phyloP scores from a whole-genome alignment of 2,888 invertebrate species.

The Linyphia triangularis region DNA sequence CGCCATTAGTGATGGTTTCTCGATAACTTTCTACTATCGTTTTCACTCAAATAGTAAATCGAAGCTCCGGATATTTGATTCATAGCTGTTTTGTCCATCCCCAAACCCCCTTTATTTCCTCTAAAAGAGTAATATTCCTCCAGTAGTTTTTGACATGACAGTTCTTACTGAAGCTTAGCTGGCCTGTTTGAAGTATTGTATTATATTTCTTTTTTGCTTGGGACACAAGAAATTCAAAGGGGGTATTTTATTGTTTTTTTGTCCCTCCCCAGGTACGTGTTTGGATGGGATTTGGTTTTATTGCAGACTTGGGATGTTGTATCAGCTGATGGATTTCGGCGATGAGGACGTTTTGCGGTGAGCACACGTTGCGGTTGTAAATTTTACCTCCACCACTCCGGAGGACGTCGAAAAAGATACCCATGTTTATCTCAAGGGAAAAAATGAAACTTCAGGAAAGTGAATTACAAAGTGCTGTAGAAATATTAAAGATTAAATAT shows the following conservation, averaged over 20 bases:
- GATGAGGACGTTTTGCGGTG: slow-evolving; percentile 54
- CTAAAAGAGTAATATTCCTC: background rate
- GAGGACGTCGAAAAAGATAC: background rate
- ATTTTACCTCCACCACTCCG: slow-evolving; percentile 31
- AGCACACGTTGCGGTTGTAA: slow-evolving; percentile 54
- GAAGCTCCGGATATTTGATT: slow-evolving; percentile 47
- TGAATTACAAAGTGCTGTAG: background rate
- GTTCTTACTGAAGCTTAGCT: slow-evolving; percentile 5
- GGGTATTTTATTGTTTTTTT: slow-evolving; percentile 10
- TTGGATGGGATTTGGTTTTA: slow-evolving; percentile 55
- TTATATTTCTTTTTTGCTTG: slow-evolving; percentile 16
- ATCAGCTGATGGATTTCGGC: slow-evolving; percentile 70
- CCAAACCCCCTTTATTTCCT: background rate
- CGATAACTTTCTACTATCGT: slow-evolving; percentile 21
- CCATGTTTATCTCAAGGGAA: background rate
- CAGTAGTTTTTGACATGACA: no score
- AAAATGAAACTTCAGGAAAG: background rate
- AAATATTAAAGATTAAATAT: slow-evolving; percentile 44
- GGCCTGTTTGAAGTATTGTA: background rate
- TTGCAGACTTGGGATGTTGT: slow-evolving; percentile 55
- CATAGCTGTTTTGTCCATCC: slow-evolving; percentile 16
- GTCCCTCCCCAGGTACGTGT: slow-evolving; percentile 47
- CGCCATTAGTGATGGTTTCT: slow-evolving; percentile 47
- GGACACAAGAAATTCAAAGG: slow-evolving; percentile 36
- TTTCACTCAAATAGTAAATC: slow-evolving; percentile 20